Evolutionary conservation across 2,113 vertebrate genomes (phyloP).

Genomic region (Chloebia gouldiae): DNA sequence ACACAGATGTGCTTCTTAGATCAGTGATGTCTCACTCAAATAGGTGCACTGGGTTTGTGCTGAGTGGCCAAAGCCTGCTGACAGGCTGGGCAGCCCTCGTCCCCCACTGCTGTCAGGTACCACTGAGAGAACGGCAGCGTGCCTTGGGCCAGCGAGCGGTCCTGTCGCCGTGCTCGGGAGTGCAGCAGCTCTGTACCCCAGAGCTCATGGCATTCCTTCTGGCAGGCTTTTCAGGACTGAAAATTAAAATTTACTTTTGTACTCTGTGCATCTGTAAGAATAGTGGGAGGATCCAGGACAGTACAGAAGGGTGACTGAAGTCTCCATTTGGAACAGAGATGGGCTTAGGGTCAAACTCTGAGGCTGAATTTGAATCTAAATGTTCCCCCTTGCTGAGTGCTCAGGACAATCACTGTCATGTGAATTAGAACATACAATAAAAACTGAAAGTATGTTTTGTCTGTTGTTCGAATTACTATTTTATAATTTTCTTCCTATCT

Average conservation of each 20-base stretch:
- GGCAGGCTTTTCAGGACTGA: background rate
- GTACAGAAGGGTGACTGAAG: background rate
- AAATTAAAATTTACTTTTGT: slow-evolving; percentile 25
- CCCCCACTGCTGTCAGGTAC: background rate
- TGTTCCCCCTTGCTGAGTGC: background rate
- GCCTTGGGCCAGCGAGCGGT: slow-evolving; percentile 36
- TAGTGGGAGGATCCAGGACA: background rate
- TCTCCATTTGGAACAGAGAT: background rate
- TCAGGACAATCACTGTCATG: background rate
- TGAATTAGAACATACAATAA: background rate
- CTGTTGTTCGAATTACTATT: background rate
- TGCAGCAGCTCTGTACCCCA: slow-evolving; percentile 20
- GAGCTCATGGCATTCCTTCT: background rate
- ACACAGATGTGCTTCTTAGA: slow-evolving; percentile 43
- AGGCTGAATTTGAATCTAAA: background rate
- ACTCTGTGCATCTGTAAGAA: background rate
- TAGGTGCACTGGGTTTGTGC: background rate
- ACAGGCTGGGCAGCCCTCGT: background rate
- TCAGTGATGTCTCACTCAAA: background rate
- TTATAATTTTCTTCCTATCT: background rate
- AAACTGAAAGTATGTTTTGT: background rate
- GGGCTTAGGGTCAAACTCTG: background rate
- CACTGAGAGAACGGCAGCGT: background rate
- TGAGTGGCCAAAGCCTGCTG: slow-evolving; percentile 18
- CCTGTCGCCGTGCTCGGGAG: background rate